Base-by-base conservation (phyloP, 2,113 vertebrate species). In the Syngnathus scovelli region DNA sequence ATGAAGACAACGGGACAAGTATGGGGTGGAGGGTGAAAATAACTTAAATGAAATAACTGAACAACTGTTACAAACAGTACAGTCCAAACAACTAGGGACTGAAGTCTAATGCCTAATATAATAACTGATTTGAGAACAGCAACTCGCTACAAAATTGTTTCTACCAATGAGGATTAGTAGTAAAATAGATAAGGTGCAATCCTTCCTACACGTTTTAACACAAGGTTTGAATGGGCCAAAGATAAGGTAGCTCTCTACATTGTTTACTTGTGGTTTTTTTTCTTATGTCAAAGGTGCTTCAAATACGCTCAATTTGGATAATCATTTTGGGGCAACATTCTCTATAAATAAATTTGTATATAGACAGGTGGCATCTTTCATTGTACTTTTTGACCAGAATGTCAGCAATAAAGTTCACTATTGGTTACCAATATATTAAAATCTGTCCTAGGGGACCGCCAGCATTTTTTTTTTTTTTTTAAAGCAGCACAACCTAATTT, bases 391-490 rank as follows among this genome's bases (percentile, higher is more conserved):
- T 89, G 83, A 90, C 85, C 90, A 87, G 82, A 89, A 92, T 84
- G 80, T 84, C 84, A 83, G 69, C 77, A 83, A 89, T 86, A 86
- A 86, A 87, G 85, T 87, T 89, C 87, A 91, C 91, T 92, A 91
- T 91, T 91, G 91, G 90, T 91, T 92, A 92, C 90, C 91, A 91
- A 92, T 92, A 91, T 92, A 91, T 91, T 90, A 90, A 90, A 73
- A 87, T 90, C 89, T 91, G 90, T 92, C 87, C 90, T 83, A 90
- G 84, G 90, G 90, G 91, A 91, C 89, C 74, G 82, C 85, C 82
- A 80, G 85, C 84, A 90, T 79, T 85, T 85, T 82, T 82, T 44
- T 13, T 51, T 72, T 85, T 86, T 83, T 78, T 86, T 86, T 83
- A 75, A 89, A 86, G 89, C 83, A 89, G 85, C 84, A 58, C 13